These are phyloP conservation scores for Hydrolagus colliei DNA, from an alignment of 2,797 vertebrate genomes.

Conservation along the genomic window DNA sequence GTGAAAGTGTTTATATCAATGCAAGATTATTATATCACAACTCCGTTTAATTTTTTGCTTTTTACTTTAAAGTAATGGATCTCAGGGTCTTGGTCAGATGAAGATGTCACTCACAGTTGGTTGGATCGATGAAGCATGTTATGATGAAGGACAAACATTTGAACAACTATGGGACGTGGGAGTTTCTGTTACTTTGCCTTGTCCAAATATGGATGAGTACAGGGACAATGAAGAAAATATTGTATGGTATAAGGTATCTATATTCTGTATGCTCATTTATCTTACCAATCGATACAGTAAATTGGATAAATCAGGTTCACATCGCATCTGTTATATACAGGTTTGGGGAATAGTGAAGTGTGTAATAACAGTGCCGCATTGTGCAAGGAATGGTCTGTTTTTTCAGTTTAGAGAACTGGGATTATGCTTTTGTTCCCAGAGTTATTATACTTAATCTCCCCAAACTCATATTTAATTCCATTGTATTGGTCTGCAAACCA, in stretches of 20 bases:
- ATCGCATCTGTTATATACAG: too few species aligned
- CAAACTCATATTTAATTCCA: too few species aligned
- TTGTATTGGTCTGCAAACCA: too few species aligned
- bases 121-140: conserved; percentile 50
- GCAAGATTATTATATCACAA: background rate
- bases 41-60: background rate
- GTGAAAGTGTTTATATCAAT: too few species aligned
- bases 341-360: too few species aligned
- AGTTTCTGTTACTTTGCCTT: conserved; percentile 42
- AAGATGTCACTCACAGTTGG: conserved; percentile 43
- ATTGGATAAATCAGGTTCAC: too few species aligned
- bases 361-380: too few species aligned
- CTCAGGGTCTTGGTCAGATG: conserved; percentile 32
- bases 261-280: background rate
- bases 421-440: too few species aligned
- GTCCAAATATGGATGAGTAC: conserved; percentile 39
- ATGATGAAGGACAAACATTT: conserved; percentile 44
- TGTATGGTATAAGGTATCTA: conserved; percentile 55
- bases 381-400: too few species aligned
- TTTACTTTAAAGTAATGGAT: conserved; percentile 45
- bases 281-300: background rate
- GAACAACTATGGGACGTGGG: conserved; percentile 41
- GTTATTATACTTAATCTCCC: too few species aligned
- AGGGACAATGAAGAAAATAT: conserved; percentile 36
- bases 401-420: too few species aligned